Evolutionary conservation across 2,888 invertebrate species (phyloP).

Genomic region (Chirona hameri): DNA sequence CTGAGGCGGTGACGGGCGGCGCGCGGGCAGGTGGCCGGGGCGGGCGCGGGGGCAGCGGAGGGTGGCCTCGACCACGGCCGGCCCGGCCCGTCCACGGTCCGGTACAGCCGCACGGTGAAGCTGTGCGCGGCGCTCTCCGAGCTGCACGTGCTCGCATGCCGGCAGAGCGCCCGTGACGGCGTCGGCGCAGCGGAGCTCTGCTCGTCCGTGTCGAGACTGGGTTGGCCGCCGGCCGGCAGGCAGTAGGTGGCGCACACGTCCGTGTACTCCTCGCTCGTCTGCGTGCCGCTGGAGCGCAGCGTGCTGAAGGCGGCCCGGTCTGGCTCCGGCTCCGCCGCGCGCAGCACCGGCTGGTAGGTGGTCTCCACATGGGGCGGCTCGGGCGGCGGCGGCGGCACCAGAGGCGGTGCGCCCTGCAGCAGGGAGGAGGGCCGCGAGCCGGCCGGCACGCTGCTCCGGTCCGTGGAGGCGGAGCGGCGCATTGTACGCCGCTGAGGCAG

Average conservation of each 20-base stretch:
- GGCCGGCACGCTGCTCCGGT: background rate
- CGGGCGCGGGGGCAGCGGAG: background rate
- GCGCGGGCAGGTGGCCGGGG: background rate
- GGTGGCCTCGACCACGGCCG: background rate
- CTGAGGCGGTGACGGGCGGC: background rate
- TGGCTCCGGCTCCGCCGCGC: background rate
- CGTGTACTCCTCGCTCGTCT: conserved; percentile 28
- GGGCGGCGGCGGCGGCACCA: background rate
- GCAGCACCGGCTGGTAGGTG: background rate
- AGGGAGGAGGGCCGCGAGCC: conserved; percentile 6
- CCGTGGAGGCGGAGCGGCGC: background rate
- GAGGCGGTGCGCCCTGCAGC: background rate
- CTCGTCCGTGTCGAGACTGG: conserved; percentile 25
- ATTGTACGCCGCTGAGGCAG: conserved; percentile 1
- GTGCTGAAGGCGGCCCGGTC: background rate
- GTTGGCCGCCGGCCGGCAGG: background rate
- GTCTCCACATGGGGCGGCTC: conserved; percentile 5
- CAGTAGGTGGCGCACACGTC: conserved; percentile 2
- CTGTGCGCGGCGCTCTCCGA: conserved; percentile 45
- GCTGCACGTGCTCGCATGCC: conserved; percentile 41
- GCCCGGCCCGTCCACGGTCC: background rate
- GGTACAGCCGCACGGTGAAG: conserved; percentile 43
- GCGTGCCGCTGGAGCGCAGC: conserved; percentile 13
- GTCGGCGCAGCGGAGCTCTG: conserved; percentile 9
- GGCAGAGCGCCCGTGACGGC: conserved; percentile 9